Base-by-base conservation (phyloP, 1,140 invertebrate species). In the Nomia melanderi region DNA sequence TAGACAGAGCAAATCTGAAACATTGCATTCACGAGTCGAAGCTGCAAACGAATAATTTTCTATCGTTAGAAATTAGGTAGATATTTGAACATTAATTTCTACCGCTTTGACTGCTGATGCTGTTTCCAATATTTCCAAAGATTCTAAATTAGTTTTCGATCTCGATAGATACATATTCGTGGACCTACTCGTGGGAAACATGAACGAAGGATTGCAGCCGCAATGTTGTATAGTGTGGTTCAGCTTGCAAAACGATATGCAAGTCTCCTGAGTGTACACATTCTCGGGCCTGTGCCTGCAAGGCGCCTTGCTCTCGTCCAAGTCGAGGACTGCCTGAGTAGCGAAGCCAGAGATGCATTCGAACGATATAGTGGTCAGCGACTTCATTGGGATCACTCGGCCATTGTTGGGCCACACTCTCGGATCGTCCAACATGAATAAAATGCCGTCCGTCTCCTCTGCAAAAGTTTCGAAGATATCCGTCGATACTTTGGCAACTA, bases 351-450 rank as follows among this genome's bases (percentile, higher is more conserved):
- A 81, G 17, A 73, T 20, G 25, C 67, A 78, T 2, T 63, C 57
- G 20, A 81, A 23, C 12, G 62, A 59, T 12, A 73, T 14, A n/a
- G 54, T 78, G 57, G 53, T 11, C 60, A 39, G 0, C 33, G 76
- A 73, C 9, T 77, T 69, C 8, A 44, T 36, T 9, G 79, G 63
- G 29, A 73, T 67, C 79, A 73, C 65, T 1, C 53, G 78, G 7
- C 76, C 75, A 20, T 69, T 81, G 47, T 67, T 73, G 23, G 79
- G 79, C 79, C 79, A 81, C 23, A 78, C 79, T 17, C 20, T 44
- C 1, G 79, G 79, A 12, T 7, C 69, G 17, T 81, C 65, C 62
- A 81, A 36, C 65, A 81, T 78, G 27, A 81, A 44, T 1, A 62
- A 1, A 12, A 78, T 23, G 14, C 79, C 69, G 29, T 25, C 39